A percentile compares a stretch with the other conserved stretches of the same genome.
phyloP scores from a whole-genome alignment of 2,888 invertebrate species.

The Athalia circularis region DNA sequence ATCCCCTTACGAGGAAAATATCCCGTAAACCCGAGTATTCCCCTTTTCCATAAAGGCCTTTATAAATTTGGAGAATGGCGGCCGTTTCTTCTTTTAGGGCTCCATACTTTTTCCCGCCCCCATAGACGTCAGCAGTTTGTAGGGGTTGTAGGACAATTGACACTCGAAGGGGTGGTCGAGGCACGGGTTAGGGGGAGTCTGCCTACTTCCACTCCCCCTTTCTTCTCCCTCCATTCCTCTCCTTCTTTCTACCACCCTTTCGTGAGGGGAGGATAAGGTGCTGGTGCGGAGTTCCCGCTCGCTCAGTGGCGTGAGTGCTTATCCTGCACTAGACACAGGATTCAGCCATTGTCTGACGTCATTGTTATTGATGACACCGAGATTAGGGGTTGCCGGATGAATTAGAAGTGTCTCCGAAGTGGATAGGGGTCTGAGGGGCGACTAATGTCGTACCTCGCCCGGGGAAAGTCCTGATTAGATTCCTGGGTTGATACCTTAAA shows the following conservation, averaged over 20 bases:
- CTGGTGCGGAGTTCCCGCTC: conserved; percentile 19
- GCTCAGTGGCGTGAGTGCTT: conserved; percentile 47
- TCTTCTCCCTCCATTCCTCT: conserved; percentile 29
- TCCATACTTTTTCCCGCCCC: conserved; percentile 20
- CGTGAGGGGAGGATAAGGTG: conserved; percentile 27
- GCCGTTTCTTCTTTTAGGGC: conserved; percentile 42
- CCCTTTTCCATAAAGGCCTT: conserved; percentile 68
- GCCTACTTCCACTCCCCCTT: conserved; percentile 23
- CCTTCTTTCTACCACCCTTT: conserved; percentile 19
- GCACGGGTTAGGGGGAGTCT: conserved; percentile 26
- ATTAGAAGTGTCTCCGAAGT: conserved; percentile 53
- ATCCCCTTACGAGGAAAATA: conserved; percentile 59
- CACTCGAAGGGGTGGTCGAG: conserved; percentile 42
- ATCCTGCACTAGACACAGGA: conserved; percentile 56
- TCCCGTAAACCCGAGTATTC: conserved; percentile 60
- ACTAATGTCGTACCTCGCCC: conserved; percentile 8
- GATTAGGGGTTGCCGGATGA: conserved; percentile 64
- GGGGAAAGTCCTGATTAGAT: conserved; percentile 54
- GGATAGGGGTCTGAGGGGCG: conserved; percentile 34
- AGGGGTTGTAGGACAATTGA: conserved; percentile 46
- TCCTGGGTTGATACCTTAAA: conserved; percentile 58
- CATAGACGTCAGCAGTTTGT: conserved; percentile 44
- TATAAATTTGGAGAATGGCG: conserved; percentile 66
- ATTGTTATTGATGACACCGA: conserved; percentile 65
- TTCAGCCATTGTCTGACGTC: conserved; percentile 61